Base-by-base conservation (phyloP, 2,888 invertebrate species). In the Abscondita cerata region DNA sequence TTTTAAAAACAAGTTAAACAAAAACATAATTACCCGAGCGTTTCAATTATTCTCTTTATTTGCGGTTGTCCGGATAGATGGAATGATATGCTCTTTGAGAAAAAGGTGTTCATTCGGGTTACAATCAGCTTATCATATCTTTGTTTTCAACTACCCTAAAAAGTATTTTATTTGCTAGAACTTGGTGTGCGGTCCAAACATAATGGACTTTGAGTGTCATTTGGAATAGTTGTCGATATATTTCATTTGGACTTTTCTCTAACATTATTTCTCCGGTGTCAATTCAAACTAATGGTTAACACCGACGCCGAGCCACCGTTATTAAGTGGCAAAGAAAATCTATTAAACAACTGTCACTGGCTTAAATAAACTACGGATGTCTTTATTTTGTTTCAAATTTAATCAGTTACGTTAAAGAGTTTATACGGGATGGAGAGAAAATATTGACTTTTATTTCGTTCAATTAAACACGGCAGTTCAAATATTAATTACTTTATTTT, bases 201-300 rank as follows among this genome's bases (percentile, higher is more conserved):
- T 68, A 71, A 70, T 70, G 68, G 70, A 69, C 65, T 62, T 59
- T 63, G 66, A 62, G 66, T 74, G 75, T 75, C 75, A 70, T 68
- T 68, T 71, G 69, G 70, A 70, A 72, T 73, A 68, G 72, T 73
- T 72, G 75, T 75, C 74, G 73, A 76, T 74, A 76, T 76, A 75
- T 76, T 74, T 75, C 75, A 74, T 76, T 75, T 73, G 68, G 75
- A 56, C 72, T 70, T 74, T 70, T 72, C 72, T 72, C 73, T 72
- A 72, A 72, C 75, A 70, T 76, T 75, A 75, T 76, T 76, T 76
- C 74, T 75, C 70, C 58, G 68, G 70, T 75, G 77, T 78, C 78
- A 75, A 77, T 76, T 73, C 73, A 76, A 75, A 78, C 76, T 76
- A 77, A 78, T 78, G 76, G 76, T 74, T 71, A 70, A 70, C 70